Base-by-base conservation (phyloP, 2,113 vertebrate species). In the Hippopotamus amphibius region DNA sequence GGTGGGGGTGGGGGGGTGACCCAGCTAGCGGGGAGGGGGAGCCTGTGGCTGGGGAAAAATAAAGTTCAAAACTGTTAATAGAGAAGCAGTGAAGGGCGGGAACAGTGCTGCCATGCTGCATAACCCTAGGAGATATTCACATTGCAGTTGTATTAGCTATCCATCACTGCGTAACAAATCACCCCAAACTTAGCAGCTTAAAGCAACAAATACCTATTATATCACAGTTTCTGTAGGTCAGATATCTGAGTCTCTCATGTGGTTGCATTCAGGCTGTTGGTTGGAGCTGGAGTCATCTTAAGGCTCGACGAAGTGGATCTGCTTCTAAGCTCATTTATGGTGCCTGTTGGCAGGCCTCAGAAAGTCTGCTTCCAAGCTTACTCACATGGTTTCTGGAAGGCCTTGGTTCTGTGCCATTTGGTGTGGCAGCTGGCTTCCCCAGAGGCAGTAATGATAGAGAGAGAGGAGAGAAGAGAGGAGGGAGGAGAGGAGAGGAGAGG, bases 381-480 rank as follows among this genome's bases (percentile, higher is more conserved):
- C 6, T 15, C 7, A 63, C 17, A 15, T 4, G 53, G 19, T 41
- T 69, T 19, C 19, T 83, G 53, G 37, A 0, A n/a, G 22, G 28
- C 33, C 41, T 93, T 91, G 37, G 55, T 37, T 71, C 76, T 43
- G 26, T 13, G n/a, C 53, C 22, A 30, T 0, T 30, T 55, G n/a
- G 65, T 17, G 24, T 33, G 13, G 33, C 30, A 41, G 17, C 10
- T 63, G 46, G 48, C 24, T 83, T 90, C 28, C 4, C n/a, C 16
- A 53, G 41, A 72, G n/a, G 46, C 50, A 79, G 5, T 37, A 8
- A 57, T 28, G 26, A 24, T 48, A n/a, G 15, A 6, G 19, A 2
- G n/a, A 9, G 22, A 12, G 26, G 16, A n/a, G 0, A 8, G 15
- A 8, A 17, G 13, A 24, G 22, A 11, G 2, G 21, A 6, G 2